Evolutionary conservation across 1,140 invertebrate species (phyloP).

Genomic region (Calycopis cecrops): DNA sequence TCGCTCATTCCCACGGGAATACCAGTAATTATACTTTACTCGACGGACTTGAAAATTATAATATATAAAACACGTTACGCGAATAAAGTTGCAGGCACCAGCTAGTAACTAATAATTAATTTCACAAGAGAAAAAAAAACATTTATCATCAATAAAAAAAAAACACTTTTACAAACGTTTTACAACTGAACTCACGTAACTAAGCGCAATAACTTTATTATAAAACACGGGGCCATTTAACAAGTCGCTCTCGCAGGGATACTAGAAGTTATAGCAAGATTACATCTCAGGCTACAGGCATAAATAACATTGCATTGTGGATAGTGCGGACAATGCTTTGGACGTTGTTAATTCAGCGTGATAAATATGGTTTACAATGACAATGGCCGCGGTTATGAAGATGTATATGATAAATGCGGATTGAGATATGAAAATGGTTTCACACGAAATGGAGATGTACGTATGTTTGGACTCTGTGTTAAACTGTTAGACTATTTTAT

Average conservation of each 20-base stretch:
- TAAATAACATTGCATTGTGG: constrained; percentile 25
- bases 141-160: too few relatives aligned
- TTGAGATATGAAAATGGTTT: constrained; percentile 2
- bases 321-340: constrained; percentile 21
- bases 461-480: too few relatives aligned
- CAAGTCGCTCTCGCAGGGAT: constrained; percentile 13
- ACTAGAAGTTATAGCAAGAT: constrained; percentile 19
- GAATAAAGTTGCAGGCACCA: too few relatives aligned
- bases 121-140: too few relatives aligned
- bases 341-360: constrained; percentile 22
- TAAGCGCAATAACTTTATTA: constrained; percentile 2
- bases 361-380: constrained; percentile 24
- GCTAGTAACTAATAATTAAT: too few relatives aligned
- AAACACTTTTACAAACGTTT: too few relatives aligned
- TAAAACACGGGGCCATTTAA: constrained; percentile 12
- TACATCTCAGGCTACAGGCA: constrained; percentile 22
- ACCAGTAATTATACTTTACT: too few relatives aligned
- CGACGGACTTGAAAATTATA: too few relatives aligned
- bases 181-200: too few relatives aligned
- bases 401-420: constrained; percentile 10
- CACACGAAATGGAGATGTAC: neutral
- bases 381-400: constrained; percentile 20
- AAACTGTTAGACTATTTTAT: too few relatives aligned
- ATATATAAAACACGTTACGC: too few relatives aligned
- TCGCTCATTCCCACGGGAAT: too few relatives aligned